phyloP scores from a whole-genome alignment of 2,797 vertebrate genomes.

The Parauchenoglanis punctatus region DNA sequence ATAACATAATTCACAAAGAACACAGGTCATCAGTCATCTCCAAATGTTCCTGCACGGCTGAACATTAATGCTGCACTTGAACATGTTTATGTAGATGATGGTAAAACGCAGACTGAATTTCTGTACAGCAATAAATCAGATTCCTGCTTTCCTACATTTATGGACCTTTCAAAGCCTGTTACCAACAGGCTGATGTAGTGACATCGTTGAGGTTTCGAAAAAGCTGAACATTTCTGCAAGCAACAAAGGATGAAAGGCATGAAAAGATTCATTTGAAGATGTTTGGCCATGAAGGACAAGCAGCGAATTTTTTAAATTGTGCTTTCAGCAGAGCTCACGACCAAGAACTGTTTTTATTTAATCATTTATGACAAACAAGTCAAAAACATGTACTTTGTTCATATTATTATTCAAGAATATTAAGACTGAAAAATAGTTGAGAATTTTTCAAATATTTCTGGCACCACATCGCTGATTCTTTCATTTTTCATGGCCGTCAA shows the following conservation, averaged over 20 bases:
- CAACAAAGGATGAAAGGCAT: slow-evolving; percentile 22
- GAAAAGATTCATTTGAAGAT: not conserved
- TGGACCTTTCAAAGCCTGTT: not conserved
- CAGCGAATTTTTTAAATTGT: not conserved
- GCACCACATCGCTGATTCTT: not conserved
- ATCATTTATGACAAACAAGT: not conserved
- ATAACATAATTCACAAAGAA: not conserved
- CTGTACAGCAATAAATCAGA: not conserved
- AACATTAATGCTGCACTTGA: not conserved
- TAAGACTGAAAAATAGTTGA: too few relatives aligned
- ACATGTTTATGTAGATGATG: not conserved
- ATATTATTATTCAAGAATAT: not conserved
- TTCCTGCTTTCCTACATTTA: not conserved
- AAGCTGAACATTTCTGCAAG: not conserved
- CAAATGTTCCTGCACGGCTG: not conserved
- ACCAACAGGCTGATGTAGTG: not conserved
- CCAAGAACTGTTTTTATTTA: not conserved
- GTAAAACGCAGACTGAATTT: not conserved
- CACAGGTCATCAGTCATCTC: not conserved
- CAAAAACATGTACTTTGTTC: too few relatives aligned
- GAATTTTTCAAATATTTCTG: not conserved
- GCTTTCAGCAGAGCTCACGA: not conserved
- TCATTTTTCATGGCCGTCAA: too few relatives aligned
- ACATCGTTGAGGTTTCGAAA: not conserved
- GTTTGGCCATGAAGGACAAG: slow-evolving; percentile 17